A percentile compares a stretch with the other conserved stretches of the same genome.
Conservation (phyloP, 2,888 invertebrate species). For the Seira ritae region DNA sequence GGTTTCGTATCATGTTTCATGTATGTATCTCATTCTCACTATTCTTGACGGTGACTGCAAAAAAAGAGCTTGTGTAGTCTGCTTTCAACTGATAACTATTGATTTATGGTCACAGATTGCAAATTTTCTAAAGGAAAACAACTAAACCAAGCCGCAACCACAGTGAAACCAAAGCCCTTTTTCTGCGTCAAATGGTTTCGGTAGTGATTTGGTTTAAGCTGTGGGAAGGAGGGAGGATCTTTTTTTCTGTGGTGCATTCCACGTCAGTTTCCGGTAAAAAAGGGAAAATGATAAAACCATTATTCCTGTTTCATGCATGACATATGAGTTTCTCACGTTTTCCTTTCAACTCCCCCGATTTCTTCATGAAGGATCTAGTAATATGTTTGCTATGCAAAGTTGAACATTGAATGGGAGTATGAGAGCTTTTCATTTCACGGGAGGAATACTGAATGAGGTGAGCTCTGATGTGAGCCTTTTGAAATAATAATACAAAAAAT, state of each 20-base stretch:
- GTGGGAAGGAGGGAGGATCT: too few species aligned
- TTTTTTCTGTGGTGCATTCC: neutral
- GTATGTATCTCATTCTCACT: neutral
- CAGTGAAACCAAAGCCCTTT: neutral
- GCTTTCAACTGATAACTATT: constrained; percentile 69
- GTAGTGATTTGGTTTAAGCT: neutral
- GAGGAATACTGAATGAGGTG: neutral
- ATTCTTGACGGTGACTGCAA: neutral
- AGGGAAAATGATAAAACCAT: constrained; percentile 25
- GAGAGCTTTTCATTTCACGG: neutral
- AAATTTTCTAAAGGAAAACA: constrained; percentile 23
- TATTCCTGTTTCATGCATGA: constrained; percentile 1
- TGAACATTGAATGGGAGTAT: too few species aligned
- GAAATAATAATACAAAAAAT: too few species aligned
- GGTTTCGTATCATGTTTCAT: neutral
- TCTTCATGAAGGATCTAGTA: neutral
- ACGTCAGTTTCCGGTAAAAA: neutral
- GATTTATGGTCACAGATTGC: constrained; percentile 65
- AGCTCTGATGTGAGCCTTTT: too few species aligned
- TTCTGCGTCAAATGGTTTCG: neutral
- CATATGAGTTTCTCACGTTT: constrained; percentile 5
- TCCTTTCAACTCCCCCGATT: too few species aligned
- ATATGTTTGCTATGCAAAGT: neutral
- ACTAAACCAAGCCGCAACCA: neutral
- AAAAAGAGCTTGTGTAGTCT: constrained; percentile 35